Base-by-base conservation (phyloP, 1,140 invertebrate species). In the Zaprionus ghesquierei region DNA sequence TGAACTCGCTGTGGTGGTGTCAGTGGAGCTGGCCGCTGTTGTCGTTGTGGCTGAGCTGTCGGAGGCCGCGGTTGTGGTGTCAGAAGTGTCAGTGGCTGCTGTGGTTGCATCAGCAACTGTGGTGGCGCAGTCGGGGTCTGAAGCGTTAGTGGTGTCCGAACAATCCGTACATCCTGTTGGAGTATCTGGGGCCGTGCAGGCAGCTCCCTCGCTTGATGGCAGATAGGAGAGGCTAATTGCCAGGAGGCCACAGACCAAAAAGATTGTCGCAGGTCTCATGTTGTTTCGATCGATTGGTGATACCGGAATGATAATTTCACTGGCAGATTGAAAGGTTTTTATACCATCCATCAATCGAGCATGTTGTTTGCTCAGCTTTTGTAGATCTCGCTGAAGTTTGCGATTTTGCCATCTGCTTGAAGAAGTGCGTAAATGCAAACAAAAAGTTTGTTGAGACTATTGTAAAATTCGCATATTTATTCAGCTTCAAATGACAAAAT, bases 171-270 rank as follows among this genome's bases (percentile, higher is more conserved):
- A 46, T 5, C 35, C 35, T 2, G n/a, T 38, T 38, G 35, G 35
- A n/a, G 35, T 15, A 15, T 13, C 31, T 2, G 12, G 12, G 4
- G 31, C 31, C 2, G 31, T 33, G 13, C 31, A 33, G 10, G 31
- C 31, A 33, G 13, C 31, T 33, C 31, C 31, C 4, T 63, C 13
- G 12, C 20, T 27, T 5, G 8, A 10, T 1, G 60, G 60, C 22
- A 63, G 0, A 5, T 29, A 20, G 22, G 31, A 27, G 1, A 63
- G 6, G 22, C 46, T 25, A 9, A 63, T 41, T 9, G 29, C 60
- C 60, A 63, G 2, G 22, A 63, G 12, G 22, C 29, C 49, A 20
- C 60, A 63, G n/a, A n/a, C 25, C 12, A 64, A 18, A n/a, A 15
- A 6, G 8, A 54, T 22, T 23, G 33, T 18, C 22, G 12, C 44